Base-by-base conservation (phyloP, 2,888 invertebrate species). In the Drosophila parthenogenetica region DNA sequence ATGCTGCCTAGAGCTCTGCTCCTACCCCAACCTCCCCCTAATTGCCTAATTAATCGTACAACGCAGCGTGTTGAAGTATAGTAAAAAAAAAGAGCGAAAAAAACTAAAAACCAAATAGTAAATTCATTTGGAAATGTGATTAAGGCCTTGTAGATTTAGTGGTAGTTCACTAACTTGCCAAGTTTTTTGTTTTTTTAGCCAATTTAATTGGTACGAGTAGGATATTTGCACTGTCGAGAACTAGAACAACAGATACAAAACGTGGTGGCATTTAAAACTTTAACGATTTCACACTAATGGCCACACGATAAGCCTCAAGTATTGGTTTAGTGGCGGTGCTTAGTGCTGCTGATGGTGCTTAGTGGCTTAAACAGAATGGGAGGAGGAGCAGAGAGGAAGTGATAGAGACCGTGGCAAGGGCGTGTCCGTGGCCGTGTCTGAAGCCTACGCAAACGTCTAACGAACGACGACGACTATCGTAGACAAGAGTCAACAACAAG, bases 251-350 rank as follows among this genome's bases (percentile, higher is more conserved):
- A 62, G 68, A 75, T 68, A 62, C 63, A 64, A 75, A 81, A 85
- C 82, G 89, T 82, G 86, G 79, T 86, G 87, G 89, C 83, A 83
- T 88, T 83, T 88, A 79, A 86, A 77, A 74, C 74, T 69, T 86
- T 86, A 88, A 83, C 83, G 87, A 83, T 83, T 82, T 80, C 89
- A 68, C 83, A 88, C 87, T 83, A 83, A 88, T 88, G 89, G 80
- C 83, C 74, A 73, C 59, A 51, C 83, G 87, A 88, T 87, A 74
- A 78, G 74, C 51, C 74, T 40, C 46, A 10, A 32, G 48, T 49
- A 49, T 49, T 49, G 48, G 48, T 17, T 49, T 14, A 39, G 39
- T 39, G 16, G 32, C 8, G n/a, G n/a, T 43, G 29, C 29, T 29
- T 14, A n/a, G n/a, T 45, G n/a, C 8, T 45, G 45, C 10, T 45